Conservation (phyloP, 2,797 vertebrate genomes). For the Microcaecilia unicolor region DNA sequence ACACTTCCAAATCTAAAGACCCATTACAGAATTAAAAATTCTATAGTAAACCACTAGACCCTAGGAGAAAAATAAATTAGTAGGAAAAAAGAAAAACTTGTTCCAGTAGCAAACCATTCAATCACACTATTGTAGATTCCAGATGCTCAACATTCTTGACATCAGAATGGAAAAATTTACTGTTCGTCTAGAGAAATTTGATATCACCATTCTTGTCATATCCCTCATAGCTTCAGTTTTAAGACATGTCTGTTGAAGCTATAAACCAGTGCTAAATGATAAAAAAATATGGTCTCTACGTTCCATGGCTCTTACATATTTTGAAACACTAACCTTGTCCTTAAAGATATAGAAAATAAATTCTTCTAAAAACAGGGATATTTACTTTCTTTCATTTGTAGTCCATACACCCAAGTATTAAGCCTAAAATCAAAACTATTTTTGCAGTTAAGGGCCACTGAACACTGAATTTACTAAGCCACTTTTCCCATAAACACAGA, state of each 20-base stretch:
- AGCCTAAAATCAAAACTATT: constrained; percentile 58
- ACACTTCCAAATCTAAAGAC: constrained; percentile 76
- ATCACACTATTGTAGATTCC: constrained; percentile 57
- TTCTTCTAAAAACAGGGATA: constrained; percentile 23
- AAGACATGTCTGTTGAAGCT: constrained; percentile 67
- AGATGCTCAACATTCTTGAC: constrained; percentile 90
- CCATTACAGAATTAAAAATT: constrained; percentile 60
- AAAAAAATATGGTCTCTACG: constrained; percentile 64
- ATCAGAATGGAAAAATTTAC: constrained; percentile 83
- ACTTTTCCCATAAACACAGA: too few species aligned
- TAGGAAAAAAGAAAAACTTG: constrained; percentile 59
- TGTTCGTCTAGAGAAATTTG: constrained; percentile 76
- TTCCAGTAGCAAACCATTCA: constrained; percentile 55
- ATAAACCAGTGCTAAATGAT: constrained; percentile 66
- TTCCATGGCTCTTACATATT: constrained; percentile 56
- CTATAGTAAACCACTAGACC: constrained; percentile 51
- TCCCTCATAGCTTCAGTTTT: constrained; percentile 75
- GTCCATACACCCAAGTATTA: constrained; percentile 39
- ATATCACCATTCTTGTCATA: constrained; percentile 81
- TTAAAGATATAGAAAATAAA: constrained; percentile 29
- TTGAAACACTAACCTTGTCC: constrained; percentile 52
- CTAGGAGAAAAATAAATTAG: constrained; percentile 65
- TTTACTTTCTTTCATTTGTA: constrained; percentile 44
- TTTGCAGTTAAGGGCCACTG: constrained; percentile 65
- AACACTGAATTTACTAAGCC: too few species aligned